Evolutionary conservation across 2,888 invertebrate genomes (phyloP), one percentile per base, ranked within the genome.

Genomic region (Chaitophorus viminalis): DNA sequence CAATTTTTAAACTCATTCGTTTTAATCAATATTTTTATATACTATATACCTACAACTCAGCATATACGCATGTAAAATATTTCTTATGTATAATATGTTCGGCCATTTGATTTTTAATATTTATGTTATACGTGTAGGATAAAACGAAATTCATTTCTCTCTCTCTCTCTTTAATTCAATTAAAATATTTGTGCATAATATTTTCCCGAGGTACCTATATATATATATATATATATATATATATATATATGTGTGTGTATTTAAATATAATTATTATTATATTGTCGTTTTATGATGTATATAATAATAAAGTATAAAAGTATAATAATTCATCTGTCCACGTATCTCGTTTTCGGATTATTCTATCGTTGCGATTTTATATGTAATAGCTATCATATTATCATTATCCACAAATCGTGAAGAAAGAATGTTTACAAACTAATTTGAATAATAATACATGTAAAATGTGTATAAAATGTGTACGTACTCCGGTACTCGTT

Each of bases 371-470:
- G 14, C 0, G 21, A 60, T 33, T 60, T 78, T 33, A 4, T 33
- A 4, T 33, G 21, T 60, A 25, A 14, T 18, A 14, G 3, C 46
- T 11, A 25, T 60, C 33, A 36, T 36, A 36, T 14, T 14, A 11
- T 78, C 54, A 60, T 78, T 54, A 60, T 78, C 75, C 18, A 52
- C 29, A 17, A 76, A 52, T 52, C 52, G 76, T 29, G 52, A 29
- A 74, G 25, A 76, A 76, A 76, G 5, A 52, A 76, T 31, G 33
- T 36, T 33, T 46, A 75, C 46, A 5, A 60, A 29, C 17, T 17
- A 39, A 75, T 76, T 76, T 76, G 5, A 75, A 75, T 76, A 29
- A 52, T 52, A 29, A 76, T 75, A 46, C 46, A 14, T 46, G 46
- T 46, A 46, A 46, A 46, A 46, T 14, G 46, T 14, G 46, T 46